Evolutionary conservation across 2,888 invertebrate genomes (phyloP).

Genomic region (Lasioglossum marginatum): DNA sequence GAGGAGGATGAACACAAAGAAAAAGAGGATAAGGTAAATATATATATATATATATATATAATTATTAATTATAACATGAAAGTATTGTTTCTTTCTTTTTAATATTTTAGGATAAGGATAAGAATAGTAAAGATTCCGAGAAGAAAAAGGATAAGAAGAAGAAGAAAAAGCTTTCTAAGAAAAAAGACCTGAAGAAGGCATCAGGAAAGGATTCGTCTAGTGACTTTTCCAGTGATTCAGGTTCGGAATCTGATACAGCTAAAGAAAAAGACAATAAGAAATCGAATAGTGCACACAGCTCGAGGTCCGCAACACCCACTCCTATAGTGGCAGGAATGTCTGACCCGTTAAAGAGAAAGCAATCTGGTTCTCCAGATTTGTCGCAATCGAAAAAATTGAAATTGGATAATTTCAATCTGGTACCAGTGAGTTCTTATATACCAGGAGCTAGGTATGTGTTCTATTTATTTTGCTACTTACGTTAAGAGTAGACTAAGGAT

Average conservation of each 20-base stretch:
- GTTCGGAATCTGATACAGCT: constrained; percentile 77
- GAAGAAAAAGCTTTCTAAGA: constrained; percentile 82
- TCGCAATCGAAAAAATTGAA: constrained; percentile 86
- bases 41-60: neutral
- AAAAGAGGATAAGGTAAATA: constrained; percentile 87
- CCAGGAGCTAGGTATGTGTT: constrained; percentile 84
- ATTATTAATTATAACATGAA: neutral
- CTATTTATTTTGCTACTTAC: neutral
- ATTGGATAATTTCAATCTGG: constrained; percentile 84
- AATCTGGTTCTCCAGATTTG: constrained; percentile 84
- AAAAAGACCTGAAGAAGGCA: constrained; percentile 77
- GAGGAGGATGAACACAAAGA: constrained; percentile 87
- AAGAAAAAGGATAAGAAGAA: constrained; percentile 83
- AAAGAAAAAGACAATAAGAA: constrained; percentile 85
- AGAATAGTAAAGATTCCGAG: constrained; percentile 83
- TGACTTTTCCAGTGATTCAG: constrained; percentile 81
- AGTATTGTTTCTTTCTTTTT: neutral
- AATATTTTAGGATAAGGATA: constrained; percentile 84
- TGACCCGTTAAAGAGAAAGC: constrained; percentile 78
- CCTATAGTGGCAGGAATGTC: constrained; percentile 82
- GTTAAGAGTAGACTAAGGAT: no score
- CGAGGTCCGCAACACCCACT: constrained; percentile 85
- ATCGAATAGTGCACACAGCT: constrained; percentile 86
- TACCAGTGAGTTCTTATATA: constrained; percentile 84
- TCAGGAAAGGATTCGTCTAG: constrained; percentile 81